phyloP scores from a whole-genome alignment of 2,888 invertebrate genomes.

The Nymphalis polychloros region DNA sequence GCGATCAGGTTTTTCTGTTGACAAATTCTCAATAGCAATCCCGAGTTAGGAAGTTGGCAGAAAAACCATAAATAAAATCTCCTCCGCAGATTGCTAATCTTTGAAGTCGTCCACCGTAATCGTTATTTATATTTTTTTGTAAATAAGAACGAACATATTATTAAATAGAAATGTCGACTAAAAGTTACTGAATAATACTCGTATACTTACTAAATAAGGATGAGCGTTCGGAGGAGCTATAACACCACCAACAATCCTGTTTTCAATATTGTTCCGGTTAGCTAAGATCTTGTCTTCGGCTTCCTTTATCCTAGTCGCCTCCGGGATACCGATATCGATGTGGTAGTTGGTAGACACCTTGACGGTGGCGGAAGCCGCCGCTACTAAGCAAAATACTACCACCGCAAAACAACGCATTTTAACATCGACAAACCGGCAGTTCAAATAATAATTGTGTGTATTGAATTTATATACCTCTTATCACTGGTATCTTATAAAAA shows the following conservation, averaged over 20 bases:
- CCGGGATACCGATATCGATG: conserved; percentile 56
- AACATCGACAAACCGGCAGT: conserved; percentile 2
- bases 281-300: conserved; percentile 46
- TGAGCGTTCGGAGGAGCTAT: conserved; percentile 49
- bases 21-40: too few species aligned
- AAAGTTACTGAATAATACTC: not conserved
- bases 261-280: conserved; percentile 9
- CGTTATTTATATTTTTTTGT: too few species aligned
- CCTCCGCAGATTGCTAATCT: too few species aligned
- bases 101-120: too few species aligned
- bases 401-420: conserved; percentile 28
- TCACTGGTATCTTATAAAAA: conserved; percentile 3
- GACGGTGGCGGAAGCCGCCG: conserved; percentile 42
- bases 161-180: too few species aligned
- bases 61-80: too few species aligned
- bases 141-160: too few species aligned
- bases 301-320: conserved; percentile 54
- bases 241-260: conserved; percentile 58
- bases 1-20: too few species aligned
- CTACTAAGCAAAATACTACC: conserved; percentile 38
- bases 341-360: conserved; percentile 52
- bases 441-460: not conserved
- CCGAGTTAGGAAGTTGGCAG: too few species aligned
- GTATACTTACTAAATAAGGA: conserved; percentile 46
- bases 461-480: not conserved